Conservation (phyloP, 2,113 vertebrate species). For the Lycocorax pyrrhopterus region DNA sequence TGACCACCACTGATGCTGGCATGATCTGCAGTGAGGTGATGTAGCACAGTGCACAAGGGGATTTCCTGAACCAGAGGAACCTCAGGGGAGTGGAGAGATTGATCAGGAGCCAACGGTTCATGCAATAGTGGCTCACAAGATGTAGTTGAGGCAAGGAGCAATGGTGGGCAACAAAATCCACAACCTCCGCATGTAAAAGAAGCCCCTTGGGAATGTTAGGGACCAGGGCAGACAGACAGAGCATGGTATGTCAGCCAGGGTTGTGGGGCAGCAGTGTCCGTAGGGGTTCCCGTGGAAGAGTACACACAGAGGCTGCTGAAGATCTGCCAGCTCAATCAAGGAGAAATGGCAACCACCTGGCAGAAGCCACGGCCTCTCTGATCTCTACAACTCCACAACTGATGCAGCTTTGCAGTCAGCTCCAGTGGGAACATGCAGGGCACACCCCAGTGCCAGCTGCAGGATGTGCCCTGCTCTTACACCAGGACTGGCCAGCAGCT, state of each 20-base stretch:
- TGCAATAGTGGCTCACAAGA: accelerated
- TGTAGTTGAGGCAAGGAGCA: accelerated
- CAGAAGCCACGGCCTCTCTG: accelerated
- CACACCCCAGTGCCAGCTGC: background rate
- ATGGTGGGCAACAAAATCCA: accelerated
- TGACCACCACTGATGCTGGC: accelerated
- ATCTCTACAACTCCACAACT: no score
- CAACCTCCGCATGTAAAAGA: accelerated
- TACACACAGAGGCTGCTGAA: background rate
- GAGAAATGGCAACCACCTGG: background rate
- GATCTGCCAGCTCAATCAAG: background rate
- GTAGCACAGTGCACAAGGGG: accelerated
- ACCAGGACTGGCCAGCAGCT: accelerated
- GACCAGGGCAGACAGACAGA: background rate
- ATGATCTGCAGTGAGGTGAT: accelerated
- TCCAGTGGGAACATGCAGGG: no score
- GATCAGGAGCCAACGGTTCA: background rate
- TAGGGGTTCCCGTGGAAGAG: background rate
- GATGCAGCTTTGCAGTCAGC: background rate
- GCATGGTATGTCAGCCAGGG: accelerated
- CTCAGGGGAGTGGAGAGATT: accelerated
- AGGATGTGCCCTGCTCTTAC: background rate
- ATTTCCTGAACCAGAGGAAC: background rate
- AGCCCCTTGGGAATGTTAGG: background rate
- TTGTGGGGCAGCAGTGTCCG: accelerated